Evolutionary conservation across 92 coral and sea anemone genomes (phyloP).

Genomic region (Nematostella vectensis): DNA sequence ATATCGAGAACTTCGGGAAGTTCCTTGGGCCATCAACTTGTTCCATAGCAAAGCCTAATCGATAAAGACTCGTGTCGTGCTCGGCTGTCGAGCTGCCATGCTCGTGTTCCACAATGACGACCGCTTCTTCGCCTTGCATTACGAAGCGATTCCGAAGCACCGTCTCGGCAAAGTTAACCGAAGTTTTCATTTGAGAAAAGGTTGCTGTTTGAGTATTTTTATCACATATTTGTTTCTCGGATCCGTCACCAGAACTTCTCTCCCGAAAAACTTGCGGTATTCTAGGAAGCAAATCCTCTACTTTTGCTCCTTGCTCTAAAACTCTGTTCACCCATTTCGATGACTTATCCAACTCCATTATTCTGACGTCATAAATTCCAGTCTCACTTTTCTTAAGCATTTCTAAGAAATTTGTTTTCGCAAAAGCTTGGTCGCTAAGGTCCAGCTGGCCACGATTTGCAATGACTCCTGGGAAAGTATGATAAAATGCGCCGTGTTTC

Average conservation of each 20-base stretch:
- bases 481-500: not conserved
- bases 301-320: slow-evolving; percentile 40
- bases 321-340: slow-evolving; percentile 59
- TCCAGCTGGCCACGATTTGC: not conserved
- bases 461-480: not conserved
- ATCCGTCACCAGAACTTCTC: slow-evolving; percentile 21
- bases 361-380: slow-evolving; percentile 59
- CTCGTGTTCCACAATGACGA: slow-evolving; percentile 46
- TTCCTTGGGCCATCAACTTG: slow-evolving; percentile 19
- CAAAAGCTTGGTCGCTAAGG: not conserved
- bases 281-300: slow-evolving; percentile 50
- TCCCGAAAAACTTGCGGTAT: slow-evolving; percentile 15
- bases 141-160: slow-evolving; percentile 10
- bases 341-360: slow-evolving; percentile 20
- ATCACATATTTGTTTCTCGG: slow-evolving; percentile 4
- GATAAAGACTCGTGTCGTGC: slow-evolving; percentile 31
- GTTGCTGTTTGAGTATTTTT: slow-evolving; percentile 11
- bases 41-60: slow-evolving; percentile 54
- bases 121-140: slow-evolving; percentile 33
- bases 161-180: slow-evolving; percentile 5
- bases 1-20: slow-evolving; percentile 50
- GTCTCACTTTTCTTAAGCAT: slow-evolving; percentile 57
- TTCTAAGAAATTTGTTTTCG: slow-evolving; percentile 39
- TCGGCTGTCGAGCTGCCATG: slow-evolving; percentile 9
- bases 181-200: not conserved